Conservation (phyloP, 2,113 vertebrate genomes). For the Anguilla japonica region DNA sequence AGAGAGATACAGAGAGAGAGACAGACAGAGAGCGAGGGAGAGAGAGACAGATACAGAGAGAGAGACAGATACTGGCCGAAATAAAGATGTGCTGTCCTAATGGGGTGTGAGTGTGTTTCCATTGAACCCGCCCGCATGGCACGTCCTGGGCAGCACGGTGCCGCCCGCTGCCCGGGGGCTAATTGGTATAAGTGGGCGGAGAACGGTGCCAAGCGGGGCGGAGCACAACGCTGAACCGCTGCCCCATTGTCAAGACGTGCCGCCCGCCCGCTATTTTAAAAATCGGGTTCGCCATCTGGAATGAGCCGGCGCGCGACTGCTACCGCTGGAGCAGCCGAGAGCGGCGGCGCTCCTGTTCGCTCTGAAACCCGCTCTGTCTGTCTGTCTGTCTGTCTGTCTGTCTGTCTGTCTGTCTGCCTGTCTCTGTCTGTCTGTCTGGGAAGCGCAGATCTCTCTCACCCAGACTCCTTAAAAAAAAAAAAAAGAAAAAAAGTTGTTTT, state of each 20-base stretch:
- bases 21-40: background rate
- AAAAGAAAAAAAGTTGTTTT: background rate
- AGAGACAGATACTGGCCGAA: background rate
- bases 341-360: background rate
- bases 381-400: too few species aligned
- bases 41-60: conserved; percentile 5
- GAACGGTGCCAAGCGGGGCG: conserved; percentile 7
- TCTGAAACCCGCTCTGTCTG: background rate
- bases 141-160: conserved; percentile 8
- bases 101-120: conserved; percentile 26
- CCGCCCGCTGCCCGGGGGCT: conserved; percentile 15
- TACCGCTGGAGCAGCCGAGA: background rate
- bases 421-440: background rate
- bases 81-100: conserved; percentile 17
- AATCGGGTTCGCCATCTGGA: background rate
- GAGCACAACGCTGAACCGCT: background rate
- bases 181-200: conserved; percentile 35
- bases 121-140: conserved; percentile 15
- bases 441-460: background rate
- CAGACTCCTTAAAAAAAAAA: background rate
- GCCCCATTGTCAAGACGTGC: background rate
- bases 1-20: too few species aligned
- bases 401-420: too few species aligned
- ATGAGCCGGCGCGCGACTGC: background rate
- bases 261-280: background rate